Base-by-base conservation (phyloP, 2,113 vertebrate species). In the Psilopogon haemacephalus region DNA sequence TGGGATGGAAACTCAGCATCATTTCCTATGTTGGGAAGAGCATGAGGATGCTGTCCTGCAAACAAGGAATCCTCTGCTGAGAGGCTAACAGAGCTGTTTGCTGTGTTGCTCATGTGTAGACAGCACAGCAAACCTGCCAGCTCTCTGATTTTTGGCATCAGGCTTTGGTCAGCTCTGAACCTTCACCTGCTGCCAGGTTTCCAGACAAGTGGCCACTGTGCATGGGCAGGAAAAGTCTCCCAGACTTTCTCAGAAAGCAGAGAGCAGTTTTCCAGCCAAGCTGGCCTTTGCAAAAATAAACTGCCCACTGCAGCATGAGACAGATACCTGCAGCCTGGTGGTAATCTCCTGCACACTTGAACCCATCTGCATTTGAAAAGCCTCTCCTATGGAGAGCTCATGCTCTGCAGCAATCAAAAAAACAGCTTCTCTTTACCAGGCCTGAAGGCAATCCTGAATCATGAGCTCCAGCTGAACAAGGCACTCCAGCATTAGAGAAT, bases 331-430 rank as follows among this genome's bases (percentile, higher is more conserved):
- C 70, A 81, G 70, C 27, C 70, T 37, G 4, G 1, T 80, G 54
- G 76, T 73, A 63, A 88, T 42, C 55, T 88, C 62, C 46, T 28
- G 50, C 48, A 63, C 0, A 8, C 70, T 48, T 72, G 74, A 84
- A 79, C 56, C 83, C 46, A 15, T 76, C 68, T 0, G 7, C 56
- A 28, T 84, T 75, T 74, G 55, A 93, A 90, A 75, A 81, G 69
- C 87, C 69, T 84, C 63, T 86, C 77, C 72, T 74, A 55, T 64
- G 82, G 79, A 92, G 77, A 92, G 78, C 52, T 92, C 90, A 48
- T 54, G 48, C 48, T 11, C 64, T 68, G 63, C 87, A 63, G 78
- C 74, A 83, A 86, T 82, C 89, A 70, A 70, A 59, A 86, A 92
- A 90, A 71, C 63, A 80, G 72, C 90, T 65, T 75, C 83, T 87